Conservation (phyloP, 1,140 invertebrate species). For the Hylaeus volcanicus region DNA sequence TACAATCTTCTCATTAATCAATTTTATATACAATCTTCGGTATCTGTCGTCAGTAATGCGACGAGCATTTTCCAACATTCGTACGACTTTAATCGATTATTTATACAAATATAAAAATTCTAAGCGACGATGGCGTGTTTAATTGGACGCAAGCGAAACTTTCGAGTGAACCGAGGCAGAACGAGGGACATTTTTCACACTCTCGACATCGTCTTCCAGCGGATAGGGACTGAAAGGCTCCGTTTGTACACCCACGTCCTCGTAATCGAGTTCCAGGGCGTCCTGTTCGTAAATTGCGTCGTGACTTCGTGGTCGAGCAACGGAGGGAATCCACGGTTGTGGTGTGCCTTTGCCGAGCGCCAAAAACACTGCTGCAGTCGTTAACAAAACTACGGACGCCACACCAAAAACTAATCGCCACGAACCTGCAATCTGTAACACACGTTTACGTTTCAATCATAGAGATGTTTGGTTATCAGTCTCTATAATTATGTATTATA, state of each 20-base stretch:
- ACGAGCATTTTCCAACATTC: not conserved
- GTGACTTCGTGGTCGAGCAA: slow-evolving; percentile 76
- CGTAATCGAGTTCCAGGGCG: slow-evolving; percentile 76
- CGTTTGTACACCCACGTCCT: slow-evolving; percentile 78
- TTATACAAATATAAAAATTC: not conserved
- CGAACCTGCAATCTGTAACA: slow-evolving; percentile 81
- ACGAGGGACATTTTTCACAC: slow-evolving; percentile 67
- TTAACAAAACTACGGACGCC: slow-evolving; percentile 80
- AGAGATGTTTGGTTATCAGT: no score
- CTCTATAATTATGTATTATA: no score
- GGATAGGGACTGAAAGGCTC: slow-evolving; percentile 74
- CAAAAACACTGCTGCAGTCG: slow-evolving; percentile 82
- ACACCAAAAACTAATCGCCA: slow-evolving; percentile 83
- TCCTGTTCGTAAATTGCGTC: slow-evolving; percentile 80
- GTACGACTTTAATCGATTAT: not conserved
- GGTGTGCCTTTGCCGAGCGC: slow-evolving; percentile 82
- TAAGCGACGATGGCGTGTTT: not conserved
- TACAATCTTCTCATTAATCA: not conserved
- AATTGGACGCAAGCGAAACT: slow-evolving; percentile 60
- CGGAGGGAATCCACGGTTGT: slow-evolving; percentile 82
- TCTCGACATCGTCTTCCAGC: slow-evolving; percentile 68
- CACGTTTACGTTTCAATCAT: not conserved
- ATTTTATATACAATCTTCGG: not conserved
- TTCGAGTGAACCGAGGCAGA: slow-evolving; percentile 70
- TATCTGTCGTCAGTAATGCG: not conserved